A percentile compares a stretch with the other conserved stretches of the same genome.
These are phyloP conservation scores for Meda fulgida DNA, from an alignment of 2,797 vertebrate species.

Conservation along the genomic window DNA sequence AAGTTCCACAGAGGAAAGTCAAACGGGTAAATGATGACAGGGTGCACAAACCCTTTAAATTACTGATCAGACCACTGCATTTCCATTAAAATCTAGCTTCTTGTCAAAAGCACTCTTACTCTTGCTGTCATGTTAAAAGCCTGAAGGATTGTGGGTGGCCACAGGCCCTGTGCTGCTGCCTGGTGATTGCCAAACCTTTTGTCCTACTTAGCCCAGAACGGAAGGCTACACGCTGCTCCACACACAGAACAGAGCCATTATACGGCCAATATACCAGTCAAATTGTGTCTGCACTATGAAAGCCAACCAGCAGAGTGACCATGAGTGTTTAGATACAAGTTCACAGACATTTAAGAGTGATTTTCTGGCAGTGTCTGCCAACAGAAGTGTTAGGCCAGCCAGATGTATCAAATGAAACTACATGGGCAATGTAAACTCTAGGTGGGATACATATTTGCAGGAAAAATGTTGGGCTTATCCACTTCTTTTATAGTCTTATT, in stretches of 20 bases:
- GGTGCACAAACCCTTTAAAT: constrained; percentile 18
- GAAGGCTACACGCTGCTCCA: constrained; percentile 20
- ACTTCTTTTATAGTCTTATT: neutral
- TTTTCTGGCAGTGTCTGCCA: neutral
- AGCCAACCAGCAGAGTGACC: constrained; percentile 31
- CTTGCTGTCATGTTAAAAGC: constrained; percentile 21
- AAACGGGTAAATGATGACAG: constrained; percentile 14
- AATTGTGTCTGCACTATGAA: constrained; percentile 21
- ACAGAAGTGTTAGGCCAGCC: constrained; percentile 4
- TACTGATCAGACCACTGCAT: neutral
- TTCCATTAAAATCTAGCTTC: constrained; percentile 8
- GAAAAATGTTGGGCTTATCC: neutral
- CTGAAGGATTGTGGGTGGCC: constrained; percentile 34
- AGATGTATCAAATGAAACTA: constrained; percentile 13
- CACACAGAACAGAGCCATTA: constrained; percentile 4
- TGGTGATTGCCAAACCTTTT: constrained; percentile 34
- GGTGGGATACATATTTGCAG: neutral
- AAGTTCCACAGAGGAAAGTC: neutral
- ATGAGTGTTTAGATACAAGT: constrained; percentile 17
- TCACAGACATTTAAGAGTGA: constrained; percentile 7
- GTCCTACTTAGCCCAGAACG: constrained; percentile 41
- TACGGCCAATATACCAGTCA: constrained; percentile 13
- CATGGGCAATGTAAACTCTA: neutral
- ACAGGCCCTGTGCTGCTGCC: constrained; percentile 16
- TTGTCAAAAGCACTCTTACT: constrained; percentile 30